Evolutionary conservation across 1,140 invertebrate genomes (phyloP), one percentile per base, ranked within the genome.

Genomic region (Pteromalus puparum): DNA sequence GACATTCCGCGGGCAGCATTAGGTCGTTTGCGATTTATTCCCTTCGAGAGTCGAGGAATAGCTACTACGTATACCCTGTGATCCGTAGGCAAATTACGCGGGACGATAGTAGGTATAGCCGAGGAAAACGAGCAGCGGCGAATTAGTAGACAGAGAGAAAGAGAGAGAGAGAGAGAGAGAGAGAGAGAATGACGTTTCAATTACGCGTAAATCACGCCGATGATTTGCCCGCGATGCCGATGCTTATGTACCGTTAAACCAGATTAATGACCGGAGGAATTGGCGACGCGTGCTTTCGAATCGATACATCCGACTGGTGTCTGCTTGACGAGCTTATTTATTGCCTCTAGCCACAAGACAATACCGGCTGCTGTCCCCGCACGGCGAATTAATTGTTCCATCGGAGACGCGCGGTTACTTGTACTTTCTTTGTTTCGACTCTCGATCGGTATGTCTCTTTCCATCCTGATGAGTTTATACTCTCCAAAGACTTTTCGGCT

Each of bases 191-290:
- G 83, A 85, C 78, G 83, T 85, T 85, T 85, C 83, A 85, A 85
- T 85, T 81, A 85, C 77, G 72, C 83, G 28, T 85, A 80, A 84
- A 84, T 83, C 74, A 77, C 68, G 34, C 21, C 30, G 82, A 73
- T 77, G 73, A 83, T 77, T 42, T 83, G 34, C 61, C 68, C n/a
- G 53, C 67, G 26, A 30, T 12, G 67, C 67, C 38, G 38, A 10
- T 70, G 67, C 67, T 70, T 70, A n/a, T 65, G n/a, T 81, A 76
- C 83, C 83, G 83, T 85, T 85, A 81, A 75, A 81, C 61, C 72
- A 81, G 42, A 85, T 85, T 81, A 81, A 85, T 85, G 72, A 15
- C 34, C 68, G 26, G 61, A 53, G 5, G 53, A 61, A 46, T 61
- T 42, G 48, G 81, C 65, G 46, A 42, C 21, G 5, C 30, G 46